Percentiles rank a stretch among this genome's conserved stretches.
Conservation (phyloP, 1,140 invertebrate species). For the Centruroides vittatus region DNA sequence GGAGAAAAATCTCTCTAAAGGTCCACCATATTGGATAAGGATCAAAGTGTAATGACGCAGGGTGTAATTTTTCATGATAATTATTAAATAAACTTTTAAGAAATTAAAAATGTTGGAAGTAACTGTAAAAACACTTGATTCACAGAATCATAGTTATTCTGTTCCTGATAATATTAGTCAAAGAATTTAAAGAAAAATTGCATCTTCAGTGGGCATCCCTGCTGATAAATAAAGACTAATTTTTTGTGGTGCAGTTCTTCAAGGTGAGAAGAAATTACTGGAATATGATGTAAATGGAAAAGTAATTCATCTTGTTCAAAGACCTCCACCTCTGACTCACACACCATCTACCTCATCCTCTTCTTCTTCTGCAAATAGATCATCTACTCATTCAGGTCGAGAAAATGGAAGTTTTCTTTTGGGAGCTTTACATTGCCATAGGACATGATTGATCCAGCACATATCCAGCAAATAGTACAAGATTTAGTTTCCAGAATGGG, state of each 20-base stretch:
- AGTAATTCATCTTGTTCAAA: slow-evolving; percentile 84
- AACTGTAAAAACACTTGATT: not conserved
- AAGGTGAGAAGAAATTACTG: slow-evolving; percentile 72
- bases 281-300: slow-evolving; percentile 86
- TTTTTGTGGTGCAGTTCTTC: slow-evolving; percentile 78
- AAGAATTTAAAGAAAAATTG: too few relatives aligned
- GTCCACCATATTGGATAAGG: too few relatives aligned
- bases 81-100: not conserved
- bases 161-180: not conserved
- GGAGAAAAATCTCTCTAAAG: too few relatives aligned
- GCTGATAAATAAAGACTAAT: slow-evolving; percentile 74
- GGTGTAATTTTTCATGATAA: too few relatives aligned
- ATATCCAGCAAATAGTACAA: slow-evolving; percentile 30
- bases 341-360: slow-evolving; percentile 8
- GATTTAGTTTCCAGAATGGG: slow-evolving; percentile 27
- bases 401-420: slow-evolving; percentile 31
- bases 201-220: slow-evolving; percentile 46
- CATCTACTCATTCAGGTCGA: slow-evolving; percentile 23
- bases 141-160: not conserved
- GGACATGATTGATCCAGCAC: slow-evolving; percentile 26
- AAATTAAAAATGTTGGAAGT: slow-evolving; percentile 14
- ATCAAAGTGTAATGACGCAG: too few relatives aligned
- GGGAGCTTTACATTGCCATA: slow-evolving; percentile 30
- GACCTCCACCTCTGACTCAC: slow-evolving; percentile 44
- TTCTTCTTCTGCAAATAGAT: slow-evolving; percentile 4